Base-by-base conservation (phyloP, 1,140 invertebrate species). In the Tetranychus cinnabarinus region DNA sequence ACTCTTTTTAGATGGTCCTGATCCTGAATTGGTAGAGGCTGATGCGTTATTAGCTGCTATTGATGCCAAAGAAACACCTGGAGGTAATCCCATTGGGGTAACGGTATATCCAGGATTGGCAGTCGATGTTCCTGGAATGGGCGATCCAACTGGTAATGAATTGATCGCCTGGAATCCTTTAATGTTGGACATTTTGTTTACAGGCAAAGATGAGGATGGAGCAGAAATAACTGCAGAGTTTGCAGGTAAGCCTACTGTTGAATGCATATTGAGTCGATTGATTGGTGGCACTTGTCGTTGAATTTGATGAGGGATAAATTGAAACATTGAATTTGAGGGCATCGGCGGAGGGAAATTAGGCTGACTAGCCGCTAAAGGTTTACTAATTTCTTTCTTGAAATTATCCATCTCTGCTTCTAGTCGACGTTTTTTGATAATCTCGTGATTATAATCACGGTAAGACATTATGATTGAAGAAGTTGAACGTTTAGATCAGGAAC, bases 291-390 rank as follows among this genome's bases (percentile, higher is more conserved):
- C 56, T 46, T 64, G 61, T 63, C 65, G 61, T 54, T 68, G 67
- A 57, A 68, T 50, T 62, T 67, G 66, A 56, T 62, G 65, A 36
- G 66, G 66, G 47, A 67, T 67, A 52, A 67, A 67, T n/a, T 58
- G 52, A 5, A 58, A 31, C 12, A 39, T 5, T 42, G 31, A 15
- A n/a, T 56, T 13, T 31, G 45, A 1, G 15, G 36, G 23, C 7
- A n/a, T 5, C 33, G 6, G 23, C 5, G 46, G 31, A 35, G 15
- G 2, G 23, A 36, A 39, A 33, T 2, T 42, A 36, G 13, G 54
- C 4, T 47, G 62, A 23, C n/a, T 31, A 58, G 54, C 48, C 45
- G 50, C 31, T 55, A 31, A 36, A 34, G 23, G 37, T 35, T 34
- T 33, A 7, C 6, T 15, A 8, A 64, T 56, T 57, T 64, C 63